Conservation (phyloP, 2,888 invertebrate species). For the Orthosia incerta region DNA sequence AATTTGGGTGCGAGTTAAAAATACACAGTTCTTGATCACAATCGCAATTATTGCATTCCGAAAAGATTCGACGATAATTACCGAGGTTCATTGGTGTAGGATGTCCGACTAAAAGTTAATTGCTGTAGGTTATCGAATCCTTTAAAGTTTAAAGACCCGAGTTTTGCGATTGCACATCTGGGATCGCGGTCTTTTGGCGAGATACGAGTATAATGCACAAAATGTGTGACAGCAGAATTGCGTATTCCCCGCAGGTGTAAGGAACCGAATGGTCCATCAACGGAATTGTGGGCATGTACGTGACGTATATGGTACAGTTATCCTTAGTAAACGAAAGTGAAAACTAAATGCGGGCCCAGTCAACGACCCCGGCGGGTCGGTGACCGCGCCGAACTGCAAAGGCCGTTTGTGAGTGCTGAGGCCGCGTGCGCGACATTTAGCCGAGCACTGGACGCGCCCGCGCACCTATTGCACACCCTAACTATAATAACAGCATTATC, state of each 20-base stretch:
- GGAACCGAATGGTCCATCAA: constrained; percentile 74
- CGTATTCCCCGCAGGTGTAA: constrained; percentile 79
- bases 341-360: constrained; percentile 89
- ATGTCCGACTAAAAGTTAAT: constrained; percentile 56
- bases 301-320: constrained; percentile 90
- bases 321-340: constrained; percentile 91
- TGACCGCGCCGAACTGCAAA: constrained; percentile 90
- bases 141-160: constrained; percentile 64
- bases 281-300: constrained; percentile 80
- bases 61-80: constrained; percentile 26
- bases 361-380: constrained; percentile 88
- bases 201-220: constrained; percentile 48
- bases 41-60: constrained; percentile 27
- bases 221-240: constrained; percentile 62
- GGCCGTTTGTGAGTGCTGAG: constrained; percentile 90
- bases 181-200: constrained; percentile 29
- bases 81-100: constrained; percentile 27
- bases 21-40: constrained; percentile 19
- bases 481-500: constrained; percentile 53
- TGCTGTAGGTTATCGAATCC: constrained; percentile 58
- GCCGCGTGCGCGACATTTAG: constrained; percentile 88
- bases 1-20: constrained; percentile 22
- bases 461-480: constrained; percentile 78
- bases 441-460: constrained; percentile 79
- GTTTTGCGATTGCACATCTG: constrained; percentile 42